Evolutionary conservation across 2,888 invertebrate genomes (phyloP), one percentile per base, ranked within the genome.

Genomic region (Spodoptera littoralis): DNA sequence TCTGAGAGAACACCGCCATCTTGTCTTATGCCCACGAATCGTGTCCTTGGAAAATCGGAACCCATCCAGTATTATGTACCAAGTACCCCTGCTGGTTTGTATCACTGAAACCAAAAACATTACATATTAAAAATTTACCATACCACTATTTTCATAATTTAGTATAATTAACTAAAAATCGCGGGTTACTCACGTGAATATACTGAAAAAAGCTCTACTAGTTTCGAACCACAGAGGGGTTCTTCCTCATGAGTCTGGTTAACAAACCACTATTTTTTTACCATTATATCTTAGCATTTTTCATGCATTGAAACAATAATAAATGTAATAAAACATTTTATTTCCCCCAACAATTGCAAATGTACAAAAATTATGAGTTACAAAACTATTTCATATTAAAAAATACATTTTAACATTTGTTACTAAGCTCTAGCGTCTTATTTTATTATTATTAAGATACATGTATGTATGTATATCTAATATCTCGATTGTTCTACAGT

Each of bases 1-100:
- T 73, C 79, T 84, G 0, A 81, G 85, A 3, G 89, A 88, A 42
- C 90, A 90, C 0, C 80, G 69, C 90, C 90, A 90, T 41, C 84
- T 65, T 1, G 64, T 81, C 48, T 73, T 84, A 5, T 13, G 6
- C 3, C 80, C 79, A 3, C 54, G 22, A 0, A 64, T 60, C 5
- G 54, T 47, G 30, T 82, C 72, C 12, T 70, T 62, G 44, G 70
- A 81, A 56, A 75, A 81, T 0, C 70, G 72, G 30, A 60, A 73
- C 0, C 70, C 72, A 0, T 27, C 65, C 8, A 77, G 30, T 30
- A 52, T 58, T 49, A 74, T 49, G 36, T 62, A 41, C 9, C n/a
- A 12, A 22, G 50, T 63, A 3, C 71, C 71, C 11, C 63, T 53
- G 8, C 42, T 36, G 3, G 60, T 61, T 61, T 60, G 61, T 41